Percentiles rank a stretch among this genome's conserved stretches.
Conservation (phyloP, 2,113 vertebrate genomes). For the Tautogolabrus adspersus region DNA sequence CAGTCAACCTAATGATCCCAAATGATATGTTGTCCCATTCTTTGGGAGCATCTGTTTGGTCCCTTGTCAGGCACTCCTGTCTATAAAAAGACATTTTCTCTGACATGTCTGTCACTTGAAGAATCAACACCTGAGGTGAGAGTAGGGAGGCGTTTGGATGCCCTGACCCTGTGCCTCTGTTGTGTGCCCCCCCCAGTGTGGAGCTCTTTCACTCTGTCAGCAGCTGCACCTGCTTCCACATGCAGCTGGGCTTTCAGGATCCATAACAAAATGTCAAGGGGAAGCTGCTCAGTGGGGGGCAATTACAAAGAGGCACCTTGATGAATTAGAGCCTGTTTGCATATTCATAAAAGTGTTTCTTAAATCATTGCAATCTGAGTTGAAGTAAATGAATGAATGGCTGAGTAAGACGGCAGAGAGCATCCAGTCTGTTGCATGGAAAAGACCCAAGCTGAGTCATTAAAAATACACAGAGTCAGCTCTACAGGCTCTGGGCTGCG, state of each 20-base stretch:
- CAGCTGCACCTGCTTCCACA: conserved; percentile 55
- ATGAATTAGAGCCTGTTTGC: conserved; percentile 24
- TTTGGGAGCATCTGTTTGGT: background rate
- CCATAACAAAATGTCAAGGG: conserved; percentile 63
- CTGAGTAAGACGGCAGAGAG: background rate
- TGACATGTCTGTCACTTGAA: conserved; percentile 41
- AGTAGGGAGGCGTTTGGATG: conserved; percentile 46
- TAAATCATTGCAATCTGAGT: conserved; percentile 5
- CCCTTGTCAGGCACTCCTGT: background rate
- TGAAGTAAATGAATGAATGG: background rate
- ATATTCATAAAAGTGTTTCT: conserved; percentile 6
- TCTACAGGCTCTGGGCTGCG: conserved; percentile 8
- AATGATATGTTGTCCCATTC: background rate
- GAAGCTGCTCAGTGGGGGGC: conserved; percentile 37
- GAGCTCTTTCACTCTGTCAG: conserved; percentile 38
- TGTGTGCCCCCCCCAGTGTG: conserved; percentile 59
- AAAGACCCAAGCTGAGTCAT: conserved; percentile 49
- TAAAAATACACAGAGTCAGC: conserved; percentile 50
- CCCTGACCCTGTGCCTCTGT: conserved; percentile 56
- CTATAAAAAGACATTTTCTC: conserved; percentile 24
- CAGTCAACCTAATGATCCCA: background rate
- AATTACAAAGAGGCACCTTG: conserved; percentile 1
- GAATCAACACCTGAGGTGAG: conserved; percentile 64
- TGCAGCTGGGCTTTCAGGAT: conserved; percentile 35
- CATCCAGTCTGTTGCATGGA: conserved; percentile 19